Evolutionary conservation across 2,113 vertebrate genomes (phyloP).

Genomic region (Blennius ocellaris): DNA sequence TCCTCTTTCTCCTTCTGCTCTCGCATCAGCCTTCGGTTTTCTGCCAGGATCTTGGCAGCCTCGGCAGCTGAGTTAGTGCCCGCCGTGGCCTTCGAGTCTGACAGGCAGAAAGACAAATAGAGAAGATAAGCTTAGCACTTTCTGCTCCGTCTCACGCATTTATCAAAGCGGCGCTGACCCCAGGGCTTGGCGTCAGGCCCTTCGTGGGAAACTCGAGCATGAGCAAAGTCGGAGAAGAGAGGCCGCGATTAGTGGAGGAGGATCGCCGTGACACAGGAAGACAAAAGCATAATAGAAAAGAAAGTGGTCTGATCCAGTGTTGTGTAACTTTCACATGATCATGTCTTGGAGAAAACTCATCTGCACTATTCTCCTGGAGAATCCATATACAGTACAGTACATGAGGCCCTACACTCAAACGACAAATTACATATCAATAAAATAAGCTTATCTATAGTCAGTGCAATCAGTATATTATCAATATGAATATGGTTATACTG

Average conservation of each 20-base stretch:
- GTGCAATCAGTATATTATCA: not conserved
- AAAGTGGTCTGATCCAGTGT: not conserved
- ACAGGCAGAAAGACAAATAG: conserved; percentile 1
- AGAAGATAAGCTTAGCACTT: not conserved
- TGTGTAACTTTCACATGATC: conserved; percentile 16
- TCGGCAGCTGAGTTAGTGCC: conserved; percentile 88
- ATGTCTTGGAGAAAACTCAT: not conserved
- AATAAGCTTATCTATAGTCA: not conserved
- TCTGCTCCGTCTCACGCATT: not conserved
- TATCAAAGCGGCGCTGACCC: not conserved
- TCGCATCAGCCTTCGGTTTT: conserved; percentile 88
- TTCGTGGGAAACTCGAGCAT: not conserved
- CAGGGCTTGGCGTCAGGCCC: not conserved
- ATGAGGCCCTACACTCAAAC: not conserved
- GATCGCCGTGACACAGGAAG: not conserved
- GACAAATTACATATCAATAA: not conserved
- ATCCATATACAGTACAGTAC: not conserved
- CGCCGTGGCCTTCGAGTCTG: conserved; percentile 83
- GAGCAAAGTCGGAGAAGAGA: not conserved
- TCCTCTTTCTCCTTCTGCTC: conserved; percentile 90
- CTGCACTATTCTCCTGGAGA: not conserved
- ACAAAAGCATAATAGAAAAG: not conserved
- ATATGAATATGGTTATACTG: not conserved
- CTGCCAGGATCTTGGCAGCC: conserved; percentile 89
- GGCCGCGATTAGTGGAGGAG: not conserved